phyloP scores from a whole-genome alignment of 37 sponge, comb jelly and placozoan genomes.

The Amphimedon queenslandica region DNA sequence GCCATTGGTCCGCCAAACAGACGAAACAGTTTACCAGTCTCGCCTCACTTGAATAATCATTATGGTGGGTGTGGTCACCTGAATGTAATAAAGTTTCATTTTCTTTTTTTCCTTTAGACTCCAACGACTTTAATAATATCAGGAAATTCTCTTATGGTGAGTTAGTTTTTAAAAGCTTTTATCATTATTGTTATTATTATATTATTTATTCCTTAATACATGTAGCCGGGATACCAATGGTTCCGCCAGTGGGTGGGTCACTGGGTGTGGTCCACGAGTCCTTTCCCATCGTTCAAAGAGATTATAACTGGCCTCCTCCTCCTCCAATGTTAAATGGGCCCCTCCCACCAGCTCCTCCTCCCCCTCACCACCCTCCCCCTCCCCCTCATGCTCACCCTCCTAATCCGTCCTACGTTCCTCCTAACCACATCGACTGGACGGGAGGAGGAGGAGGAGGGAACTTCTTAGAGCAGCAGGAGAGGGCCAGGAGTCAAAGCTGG shows the following conservation, averaged over 20 bases:
- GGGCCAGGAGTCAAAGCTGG: not conserved
- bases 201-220: not conserved
- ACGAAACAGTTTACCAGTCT: slow-evolving; percentile 7
- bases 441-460: not conserved
- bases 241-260: not conserved
- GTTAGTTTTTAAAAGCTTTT: too few species aligned
- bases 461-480: too few species aligned
- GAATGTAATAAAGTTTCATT: too few species aligned
- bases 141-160: slow-evolving; percentile 3
- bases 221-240: slow-evolving; percentile 8
- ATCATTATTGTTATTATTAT: not conserved
- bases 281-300: not conserved
- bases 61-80: not conserved
- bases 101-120: not conserved
- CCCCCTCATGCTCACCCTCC: not conserved
- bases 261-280: not conserved
- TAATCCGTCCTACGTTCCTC: not conserved
- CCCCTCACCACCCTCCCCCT: not conserved
- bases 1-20: slow-evolving; percentile 9
- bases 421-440: not conserved
- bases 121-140: not conserved
- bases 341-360: not conserved
- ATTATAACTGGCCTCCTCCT: not conserved
- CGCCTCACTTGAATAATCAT: not conserved
- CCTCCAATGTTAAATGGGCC: not conserved